These are phyloP conservation scores for Chrysogorgia sp. DNA, from an alignment of 92 coral and sea anemone species.

Conservation along the genomic window DNA sequence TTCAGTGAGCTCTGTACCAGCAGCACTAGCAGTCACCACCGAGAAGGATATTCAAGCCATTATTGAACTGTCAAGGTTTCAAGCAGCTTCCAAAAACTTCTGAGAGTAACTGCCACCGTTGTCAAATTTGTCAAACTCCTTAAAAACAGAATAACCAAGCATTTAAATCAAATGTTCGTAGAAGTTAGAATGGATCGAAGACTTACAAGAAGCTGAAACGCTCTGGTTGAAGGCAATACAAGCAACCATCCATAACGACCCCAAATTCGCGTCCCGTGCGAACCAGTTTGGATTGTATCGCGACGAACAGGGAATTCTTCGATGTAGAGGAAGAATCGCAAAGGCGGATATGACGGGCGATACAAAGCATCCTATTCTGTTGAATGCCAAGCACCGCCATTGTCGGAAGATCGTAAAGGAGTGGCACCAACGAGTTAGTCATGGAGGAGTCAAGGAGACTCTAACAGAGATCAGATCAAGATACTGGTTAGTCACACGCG, in stretches of 20 bases:
- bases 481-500: no score
- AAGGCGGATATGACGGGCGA: slow-evolving; percentile 19
- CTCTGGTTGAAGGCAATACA: slow-evolving; percentile 33
- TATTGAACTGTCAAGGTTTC: slow-evolving; percentile 3
- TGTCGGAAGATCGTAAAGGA: no score
- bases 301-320: slow-evolving; percentile 35
- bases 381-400: no score
- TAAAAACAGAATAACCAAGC: background rate
- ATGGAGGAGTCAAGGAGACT: no score
- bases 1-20: background rate
- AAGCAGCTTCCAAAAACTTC: slow-evolving; percentile 32
- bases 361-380: slow-evolving; percentile 49
- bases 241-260: background rate
- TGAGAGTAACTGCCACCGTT: slow-evolving; percentile 33
- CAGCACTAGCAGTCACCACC: background rate
- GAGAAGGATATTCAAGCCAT: background rate
- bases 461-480: no score
- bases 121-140: background rate
- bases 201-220: slow-evolving; percentile 15
- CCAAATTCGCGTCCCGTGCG: slow-evolving; percentile 22
- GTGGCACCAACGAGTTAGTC: no score
- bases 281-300: slow-evolving; percentile 30
- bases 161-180: background rate
- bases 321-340: slow-evolving; percentile 49
- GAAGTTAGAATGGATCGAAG: background rate